Percentiles rank a stretch among this genome's conserved stretches.
These are phyloP conservation scores for Brachypodius melanocephalos DNA, from an alignment of 2,113 vertebrate species.

Conservation along the genomic window DNA sequence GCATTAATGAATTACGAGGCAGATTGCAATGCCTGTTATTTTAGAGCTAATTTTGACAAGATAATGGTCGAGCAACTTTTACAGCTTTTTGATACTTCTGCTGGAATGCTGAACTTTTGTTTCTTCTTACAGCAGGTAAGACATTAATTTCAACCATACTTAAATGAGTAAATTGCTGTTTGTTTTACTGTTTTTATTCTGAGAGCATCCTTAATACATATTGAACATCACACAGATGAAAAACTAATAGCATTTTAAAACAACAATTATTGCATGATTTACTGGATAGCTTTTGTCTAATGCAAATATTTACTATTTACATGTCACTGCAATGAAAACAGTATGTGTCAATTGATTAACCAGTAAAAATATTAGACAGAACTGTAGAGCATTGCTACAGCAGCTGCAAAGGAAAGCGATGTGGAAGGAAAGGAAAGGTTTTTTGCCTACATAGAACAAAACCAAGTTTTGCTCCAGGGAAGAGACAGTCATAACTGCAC, in stretches of 20 bases:
- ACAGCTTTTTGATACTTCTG: neutral
- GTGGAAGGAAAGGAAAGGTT: neutral
- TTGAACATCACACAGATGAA: neutral
- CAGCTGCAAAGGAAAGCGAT: neutral
- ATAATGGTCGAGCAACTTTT: neutral
- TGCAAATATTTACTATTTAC: conserved; percentile 15
- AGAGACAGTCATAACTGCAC: neutral
- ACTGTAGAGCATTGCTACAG: neutral
- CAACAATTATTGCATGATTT: neutral
- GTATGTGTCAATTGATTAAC: neutral
- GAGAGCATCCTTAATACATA: neutral
- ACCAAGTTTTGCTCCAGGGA: neutral
- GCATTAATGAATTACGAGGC: neutral
- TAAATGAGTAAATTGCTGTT: neutral
- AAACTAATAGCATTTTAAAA: neutral
- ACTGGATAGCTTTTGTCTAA: neutral
- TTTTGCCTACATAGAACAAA: neutral
- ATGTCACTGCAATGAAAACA: neutral
- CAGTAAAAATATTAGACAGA: neutral
- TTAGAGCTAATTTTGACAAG: conserved; percentile 12
- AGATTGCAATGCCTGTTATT: neutral
- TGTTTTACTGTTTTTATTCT: neutral
- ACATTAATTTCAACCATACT: neutral
- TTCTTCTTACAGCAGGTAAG: conserved; percentile 23
- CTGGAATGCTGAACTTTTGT: neutral